Evolutionary conservation across 2,113 vertebrate species (phyloP), one percentile per base, ranked within the genome.

Genomic region (Melanostigma gelatinosum): DNA sequence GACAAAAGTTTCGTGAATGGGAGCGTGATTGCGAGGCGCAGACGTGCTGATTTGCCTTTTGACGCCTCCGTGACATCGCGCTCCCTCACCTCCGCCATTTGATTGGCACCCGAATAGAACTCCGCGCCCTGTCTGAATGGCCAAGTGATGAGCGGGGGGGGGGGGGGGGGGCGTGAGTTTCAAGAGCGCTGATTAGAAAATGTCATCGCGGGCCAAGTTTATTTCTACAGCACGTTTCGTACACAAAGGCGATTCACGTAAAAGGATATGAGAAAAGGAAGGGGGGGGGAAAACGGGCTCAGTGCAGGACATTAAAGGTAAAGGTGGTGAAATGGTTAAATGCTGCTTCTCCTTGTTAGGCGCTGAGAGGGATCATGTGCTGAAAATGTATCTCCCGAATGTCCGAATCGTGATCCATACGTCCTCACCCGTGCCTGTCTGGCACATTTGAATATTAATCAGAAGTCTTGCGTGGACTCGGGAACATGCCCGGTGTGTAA

Each of bases 1-100:
- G 42, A 83, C 46, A 80, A 50, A 84, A 72, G 44, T 85, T 61
- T 16, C 13, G 55, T 93, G 92, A 95, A 94, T 93, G 74, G 88
- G 76, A 80, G 16, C 34, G 68, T 94, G 93, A 94, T 94, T 93
- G 90, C 85, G 70, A 83, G 69, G 85, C 36, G 61, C 79, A 57
- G 68, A 83, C 79, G 58, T 83, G 79, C 87, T 92, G 93, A 94
- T 95, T 93, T 92, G 84, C 84, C 79, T 81, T 34, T 84, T 84
- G 79, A 85, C 34, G 69, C 83, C 24, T 64, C 34, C 0, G 58
- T 81, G 85, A 85, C 87, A 84, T 54, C 84, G 62, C 48, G 72
- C 70, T 48, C 60, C 55, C 80, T 82, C 85, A 57, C 74, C 76
- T 70, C 75, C 52, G 0, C 6, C 12, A 0, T 76, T 86, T 91